Base-by-base conservation (phyloP, 2,797 vertebrate species). In the Sebastes trivittatus region DNA sequence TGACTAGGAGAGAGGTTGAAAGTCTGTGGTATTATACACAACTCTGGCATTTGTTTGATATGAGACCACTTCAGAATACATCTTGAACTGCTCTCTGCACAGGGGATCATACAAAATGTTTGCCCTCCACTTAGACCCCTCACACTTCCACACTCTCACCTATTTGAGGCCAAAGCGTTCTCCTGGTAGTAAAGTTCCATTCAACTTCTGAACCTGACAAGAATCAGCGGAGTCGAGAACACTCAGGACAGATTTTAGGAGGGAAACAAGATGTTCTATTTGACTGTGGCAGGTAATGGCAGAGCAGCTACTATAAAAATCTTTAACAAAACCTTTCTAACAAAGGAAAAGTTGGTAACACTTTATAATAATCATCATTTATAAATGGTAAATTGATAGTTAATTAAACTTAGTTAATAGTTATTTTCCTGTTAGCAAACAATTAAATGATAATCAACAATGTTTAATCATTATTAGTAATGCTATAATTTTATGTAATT, bases 181-280 rank as follows among this genome's bases (percentile, higher is more conserved):
- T 46, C 59, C 73, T 9, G 42, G 25, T 60, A 6, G 30, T 11
- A 49, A 75, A 61, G 69, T 79, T 78, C 61, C 10, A 6, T 77
- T 74, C 80, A 29, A 75, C 73, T 54, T 58, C 36, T 73, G 64
- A 46, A 68, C 52, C 61, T 52, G 1, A 22, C 18, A 64, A 78
- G 29, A 38, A 65, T 72, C 55, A 34, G 36, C 6, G 6, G 32
- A 68, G 49, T 72, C 29, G 49, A 61, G 22, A 69, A 69, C 61
- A n/a, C 52, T 87, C 65, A 10, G 9, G 14, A 5, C 29, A 23
- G 16, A 11, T 36, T 34, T 75, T 18, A n/a, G 30, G 71, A 32
- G 11, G 59, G 29, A 72, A 10, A 52, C 29, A 29, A 54, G 36
- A 68, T 71, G 25, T 9, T 69, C 18, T 70, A 32, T 54, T 65